Base-by-base conservation (phyloP, 1,140 invertebrate genomes). In the Gonioctena quinquepunctata region DNA sequence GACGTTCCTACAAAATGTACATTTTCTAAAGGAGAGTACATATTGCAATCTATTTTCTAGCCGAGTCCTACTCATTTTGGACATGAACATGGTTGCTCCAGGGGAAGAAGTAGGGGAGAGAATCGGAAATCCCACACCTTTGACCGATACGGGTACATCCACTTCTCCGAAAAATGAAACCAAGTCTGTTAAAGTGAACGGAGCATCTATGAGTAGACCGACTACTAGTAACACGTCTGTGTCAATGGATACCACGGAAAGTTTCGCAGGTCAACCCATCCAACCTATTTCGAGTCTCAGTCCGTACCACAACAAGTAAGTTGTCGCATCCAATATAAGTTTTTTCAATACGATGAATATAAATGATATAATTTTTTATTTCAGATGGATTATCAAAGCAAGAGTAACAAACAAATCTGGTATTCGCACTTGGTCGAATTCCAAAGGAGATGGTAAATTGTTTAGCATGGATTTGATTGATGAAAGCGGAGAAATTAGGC, bases 381-480 rank as follows among this genome's bases (percentile, higher is more conserved):
- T 57, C 73, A 95, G 92, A 80, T 99, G 95, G 96, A 90, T 94
- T 1, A 96, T 99, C 67, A 94, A 94, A 81, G 98, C 91, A 22
- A 87, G 96, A 50, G 93, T 99, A 0, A 93, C 91, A 8, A 91
- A 88, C 70, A 99, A 99, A 82, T 88, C 91, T 5, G 79, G 84
- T 0, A 91, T 99, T 28, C 88, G 92, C 70, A 93, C 91, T 0
- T 98, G 95, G 94, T 94, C 89, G 50, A 99, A 98, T 84, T 91
- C 94, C 0, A 88, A 89, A 60, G 96, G 97, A 0, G 94, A 97
- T 85, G 97, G 97, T 1, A 96, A 95, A 81, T 85, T 99, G 1
- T 99, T 99, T 80, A 94, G 89, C 74, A 91, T 99, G 84, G 95
- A 96, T 83, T 83, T 99, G 0, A 84, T 95, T 61, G 98, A 99